Conservation (phyloP, 2,888 invertebrate genomes). For the Chrysodeixis includens region DNA sequence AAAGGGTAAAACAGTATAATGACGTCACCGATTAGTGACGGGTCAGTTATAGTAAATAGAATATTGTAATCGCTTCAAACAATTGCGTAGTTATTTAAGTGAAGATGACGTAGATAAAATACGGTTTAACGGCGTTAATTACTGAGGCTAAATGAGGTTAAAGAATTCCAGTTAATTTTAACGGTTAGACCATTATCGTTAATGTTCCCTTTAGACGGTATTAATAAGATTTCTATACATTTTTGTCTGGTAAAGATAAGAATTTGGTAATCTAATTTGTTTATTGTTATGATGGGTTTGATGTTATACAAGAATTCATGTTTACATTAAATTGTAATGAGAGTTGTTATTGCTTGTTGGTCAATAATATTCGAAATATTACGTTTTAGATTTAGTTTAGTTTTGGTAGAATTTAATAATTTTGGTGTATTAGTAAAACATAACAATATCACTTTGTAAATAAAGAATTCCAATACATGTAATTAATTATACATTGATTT, state of each 20-base stretch:
- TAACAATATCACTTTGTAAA: no score
- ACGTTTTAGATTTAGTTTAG: no score
- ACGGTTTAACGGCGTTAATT: not conserved
- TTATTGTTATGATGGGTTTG: no score
- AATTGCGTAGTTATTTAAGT: not conserved
- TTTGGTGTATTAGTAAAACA: no score
- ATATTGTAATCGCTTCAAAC: not conserved
- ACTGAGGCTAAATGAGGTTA: conserved; percentile 2
- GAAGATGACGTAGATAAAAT: not conserved
- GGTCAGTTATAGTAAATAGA: no score
- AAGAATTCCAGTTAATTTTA: conserved; percentile 4
- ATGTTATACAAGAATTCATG: no score
- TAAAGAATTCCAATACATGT: no score
- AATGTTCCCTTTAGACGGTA: not conserved
- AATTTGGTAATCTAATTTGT: not conserved
- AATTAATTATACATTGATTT: no score
- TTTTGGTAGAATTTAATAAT: no score
- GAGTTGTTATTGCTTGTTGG: no score
- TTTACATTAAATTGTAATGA: no score
- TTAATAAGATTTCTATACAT: not conserved
- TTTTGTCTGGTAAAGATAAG: not conserved
- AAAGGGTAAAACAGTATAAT: not conserved
- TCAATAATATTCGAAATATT: no score
- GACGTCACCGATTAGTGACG: not conserved
- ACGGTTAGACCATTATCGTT: not conserved